A percentile compares a stretch with the other conserved stretches of the same genome.
Conservation (phyloP, 2,113 vertebrate species). For the Melospiza melodia region DNA sequence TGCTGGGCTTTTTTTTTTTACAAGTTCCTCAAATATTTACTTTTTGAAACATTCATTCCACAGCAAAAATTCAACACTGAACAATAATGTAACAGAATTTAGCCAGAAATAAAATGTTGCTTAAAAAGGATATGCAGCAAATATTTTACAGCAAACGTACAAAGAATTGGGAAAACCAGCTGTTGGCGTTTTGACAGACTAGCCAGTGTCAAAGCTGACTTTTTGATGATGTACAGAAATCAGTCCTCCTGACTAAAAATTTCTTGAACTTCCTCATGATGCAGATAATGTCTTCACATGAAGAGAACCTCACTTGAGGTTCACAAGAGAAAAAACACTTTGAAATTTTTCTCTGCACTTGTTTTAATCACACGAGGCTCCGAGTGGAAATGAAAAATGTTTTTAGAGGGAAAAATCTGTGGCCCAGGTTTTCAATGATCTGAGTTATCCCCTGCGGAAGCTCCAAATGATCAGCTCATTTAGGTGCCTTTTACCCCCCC, state of each 20-base stretch:
- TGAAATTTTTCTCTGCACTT: neutral
- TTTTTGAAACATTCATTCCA: neutral
- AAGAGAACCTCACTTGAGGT: neutral
- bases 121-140: rapidly evolving
- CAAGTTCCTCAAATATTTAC: neutral
- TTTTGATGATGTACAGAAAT: neutral
- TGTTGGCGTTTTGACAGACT: neutral
- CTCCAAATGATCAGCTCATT: neutral
- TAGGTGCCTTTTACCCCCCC: neutral
- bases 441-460: neutral
- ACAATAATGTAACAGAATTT: neutral
- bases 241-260: neutral
- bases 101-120: neutral
- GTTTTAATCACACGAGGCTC: neutral
- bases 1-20: neutral
- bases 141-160: neutral
- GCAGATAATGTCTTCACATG: neutral
- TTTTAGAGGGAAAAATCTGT: neutral
- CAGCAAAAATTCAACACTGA: neutral
- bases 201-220: neutral
- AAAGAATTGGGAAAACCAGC: neutral
- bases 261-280: neutral
- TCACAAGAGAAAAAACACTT: neutral
- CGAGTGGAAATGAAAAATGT: neutral
- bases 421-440: neutral